Percentiles rank a stretch among this genome's conserved stretches.
These are phyloP conservation scores for Gobio gobio DNA, from an alignment of 2,113 vertebrate species.

Conservation along the genomic window DNA sequence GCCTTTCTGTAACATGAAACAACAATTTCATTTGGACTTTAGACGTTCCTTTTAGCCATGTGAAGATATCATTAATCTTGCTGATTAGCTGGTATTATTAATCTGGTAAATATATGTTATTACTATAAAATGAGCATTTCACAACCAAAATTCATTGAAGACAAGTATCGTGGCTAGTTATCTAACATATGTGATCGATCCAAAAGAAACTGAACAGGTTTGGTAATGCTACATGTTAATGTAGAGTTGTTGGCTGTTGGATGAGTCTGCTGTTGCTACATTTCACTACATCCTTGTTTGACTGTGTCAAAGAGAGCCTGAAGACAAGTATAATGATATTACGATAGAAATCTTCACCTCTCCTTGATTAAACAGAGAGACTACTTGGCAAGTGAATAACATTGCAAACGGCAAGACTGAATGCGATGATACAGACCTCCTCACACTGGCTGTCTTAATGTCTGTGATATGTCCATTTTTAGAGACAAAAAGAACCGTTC, in stretches of 20 bases:
- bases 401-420: background rate
- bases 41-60: background rate
- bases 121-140: background rate
- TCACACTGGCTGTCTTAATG: background rate
- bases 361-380: constrained; percentile 1
- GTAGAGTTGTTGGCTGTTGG: background rate
- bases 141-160: background rate
- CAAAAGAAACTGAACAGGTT: background rate
- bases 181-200: background rate
- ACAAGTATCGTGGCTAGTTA: background rate
- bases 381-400: too few relatives aligned
- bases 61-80: background rate
- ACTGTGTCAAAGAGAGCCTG: background rate
- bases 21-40: background rate
- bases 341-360: background rate
- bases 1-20: background rate
- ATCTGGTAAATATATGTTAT: background rate
- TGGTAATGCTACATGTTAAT: background rate
- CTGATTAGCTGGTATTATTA: background rate
- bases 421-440: background rate
- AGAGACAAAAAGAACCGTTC: background rate
- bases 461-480: background rate
- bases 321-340: background rate
- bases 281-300: constrained; percentile 19
- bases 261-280: background rate